These are phyloP conservation scores for Columbina picui DNA, from an alignment of 2,113 vertebrate genomes.

Conservation along the genomic window DNA sequence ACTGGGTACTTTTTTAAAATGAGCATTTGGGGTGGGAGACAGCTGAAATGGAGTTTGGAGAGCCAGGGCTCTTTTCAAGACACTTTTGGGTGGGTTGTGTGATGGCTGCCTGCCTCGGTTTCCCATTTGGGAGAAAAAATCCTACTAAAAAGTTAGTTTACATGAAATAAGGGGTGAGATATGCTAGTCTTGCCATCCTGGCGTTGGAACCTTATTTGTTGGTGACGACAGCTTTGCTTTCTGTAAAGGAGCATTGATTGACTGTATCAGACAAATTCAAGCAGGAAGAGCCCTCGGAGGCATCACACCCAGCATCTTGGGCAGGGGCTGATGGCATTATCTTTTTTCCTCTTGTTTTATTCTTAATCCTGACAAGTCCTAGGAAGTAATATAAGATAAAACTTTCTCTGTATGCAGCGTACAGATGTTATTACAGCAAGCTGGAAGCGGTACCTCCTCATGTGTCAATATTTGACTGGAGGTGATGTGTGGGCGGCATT, in stretches of 20 bases:
- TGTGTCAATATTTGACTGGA: background rate
- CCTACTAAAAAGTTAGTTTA: background rate
- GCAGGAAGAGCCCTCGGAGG: background rate
- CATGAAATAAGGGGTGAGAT: fast-evolving
- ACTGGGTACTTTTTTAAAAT: background rate
- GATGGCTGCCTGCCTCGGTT: background rate
- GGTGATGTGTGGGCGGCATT: background rate
- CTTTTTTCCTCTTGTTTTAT: background rate
- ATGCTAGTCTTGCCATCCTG: fast-evolving
- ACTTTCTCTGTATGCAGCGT: background rate
- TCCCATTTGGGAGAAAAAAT: background rate
- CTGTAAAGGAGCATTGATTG: fast-evolving
- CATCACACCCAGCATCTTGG: too few relatives aligned
- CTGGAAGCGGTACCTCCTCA: background rate
- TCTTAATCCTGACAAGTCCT: background rate
- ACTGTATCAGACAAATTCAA: background rate
- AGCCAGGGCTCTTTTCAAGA: background rate
- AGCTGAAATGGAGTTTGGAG: background rate
- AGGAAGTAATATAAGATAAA: background rate
- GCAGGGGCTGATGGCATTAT: background rate
- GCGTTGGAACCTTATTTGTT: background rate
- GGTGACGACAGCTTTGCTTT: background rate
- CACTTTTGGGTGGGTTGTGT: too few relatives aligned
- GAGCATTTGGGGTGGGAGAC: background rate
- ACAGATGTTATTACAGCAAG: background rate